Conservation (phyloP, 1,140 invertebrate genomes). For the Drosophila novamexicana region DNA sequence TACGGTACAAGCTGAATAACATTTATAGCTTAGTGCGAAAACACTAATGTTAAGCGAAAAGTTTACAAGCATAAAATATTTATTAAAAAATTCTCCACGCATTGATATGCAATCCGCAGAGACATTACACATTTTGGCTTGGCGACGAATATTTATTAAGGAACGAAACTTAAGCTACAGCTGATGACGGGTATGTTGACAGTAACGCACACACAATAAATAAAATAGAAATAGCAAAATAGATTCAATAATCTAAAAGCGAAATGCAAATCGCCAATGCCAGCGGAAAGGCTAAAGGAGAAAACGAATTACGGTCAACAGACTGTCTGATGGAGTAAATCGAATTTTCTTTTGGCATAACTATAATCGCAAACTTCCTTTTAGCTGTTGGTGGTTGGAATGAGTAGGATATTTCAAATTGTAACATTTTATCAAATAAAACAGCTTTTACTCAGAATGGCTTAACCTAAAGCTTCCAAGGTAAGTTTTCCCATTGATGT, state of each 20-base stretch:
- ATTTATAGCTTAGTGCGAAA: too few species aligned
- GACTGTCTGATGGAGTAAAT: constrained; percentile 37
- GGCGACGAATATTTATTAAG: constrained; percentile 57
- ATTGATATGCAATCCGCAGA: constrained; percentile 36
- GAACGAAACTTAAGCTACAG: constrained; percentile 43
- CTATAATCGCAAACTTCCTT: constrained; percentile 10
- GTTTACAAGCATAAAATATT: too few species aligned
- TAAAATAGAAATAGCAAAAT: constrained; percentile 55
- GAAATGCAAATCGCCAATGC: constrained; percentile 64
- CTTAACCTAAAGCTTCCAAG: not conserved
- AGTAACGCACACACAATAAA: constrained; percentile 29
- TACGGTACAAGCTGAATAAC: too few species aligned
- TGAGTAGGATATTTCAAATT: not conserved
- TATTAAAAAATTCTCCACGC: too few species aligned
- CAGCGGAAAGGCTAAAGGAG: constrained; percentile 46
- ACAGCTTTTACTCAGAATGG: not conserved
- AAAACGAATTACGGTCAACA: constrained; percentile 66
- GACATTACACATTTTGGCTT: constrained; percentile 41
- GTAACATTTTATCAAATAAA: not conserved
- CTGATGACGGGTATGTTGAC: constrained; percentile 53
- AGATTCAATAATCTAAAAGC: constrained; percentile 64
- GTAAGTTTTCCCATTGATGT: not conserved
- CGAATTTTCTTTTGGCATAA: constrained; percentile 41
- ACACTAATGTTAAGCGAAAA: too few species aligned
- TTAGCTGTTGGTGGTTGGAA: not conserved